Conservation (phyloP, 2,888 invertebrate species). For the Myopa testacea region DNA sequence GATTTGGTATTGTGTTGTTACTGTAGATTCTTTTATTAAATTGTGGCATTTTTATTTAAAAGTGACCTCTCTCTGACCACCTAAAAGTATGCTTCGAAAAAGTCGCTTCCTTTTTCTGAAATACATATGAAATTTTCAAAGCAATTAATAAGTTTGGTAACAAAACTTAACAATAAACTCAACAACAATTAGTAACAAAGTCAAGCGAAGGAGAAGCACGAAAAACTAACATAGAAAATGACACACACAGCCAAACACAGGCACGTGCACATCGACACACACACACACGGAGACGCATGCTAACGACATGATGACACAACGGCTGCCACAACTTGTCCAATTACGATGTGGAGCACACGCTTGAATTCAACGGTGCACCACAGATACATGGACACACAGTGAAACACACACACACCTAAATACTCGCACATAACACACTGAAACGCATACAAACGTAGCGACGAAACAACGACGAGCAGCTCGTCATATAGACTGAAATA, state of each 20-base stretch:
- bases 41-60: too few relatives aligned
- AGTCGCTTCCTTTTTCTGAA: neutral
- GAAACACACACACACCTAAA: neutral
- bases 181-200: constrained; percentile 22
- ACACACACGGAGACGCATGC: neutral
- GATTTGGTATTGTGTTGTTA: too few relatives aligned
- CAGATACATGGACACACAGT: constrained; percentile 5
- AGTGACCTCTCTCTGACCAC: neutral
- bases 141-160: constrained; percentile 16
- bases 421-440: too few relatives aligned
- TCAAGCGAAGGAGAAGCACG: constrained; percentile 2
- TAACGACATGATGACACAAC: constrained; percentile 19
- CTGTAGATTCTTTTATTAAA: too few relatives aligned
- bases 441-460: neutral
- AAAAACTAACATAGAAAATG: neutral
- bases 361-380: constrained; percentile 3
- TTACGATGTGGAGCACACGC: constrained; percentile 17
- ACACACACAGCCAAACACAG: constrained; percentile 1
- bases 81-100: neutral
- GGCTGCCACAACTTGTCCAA: constrained; percentile 34
- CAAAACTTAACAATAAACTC: constrained; percentile 6
- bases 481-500: neutral
- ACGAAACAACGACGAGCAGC: neutral
- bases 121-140: neutral
- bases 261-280: neutral